Evolutionary conservation across 2,113 vertebrate species (phyloP), one percentile per base, ranked within the genome.

Genomic region (Plectropomus leopardus): DNA sequence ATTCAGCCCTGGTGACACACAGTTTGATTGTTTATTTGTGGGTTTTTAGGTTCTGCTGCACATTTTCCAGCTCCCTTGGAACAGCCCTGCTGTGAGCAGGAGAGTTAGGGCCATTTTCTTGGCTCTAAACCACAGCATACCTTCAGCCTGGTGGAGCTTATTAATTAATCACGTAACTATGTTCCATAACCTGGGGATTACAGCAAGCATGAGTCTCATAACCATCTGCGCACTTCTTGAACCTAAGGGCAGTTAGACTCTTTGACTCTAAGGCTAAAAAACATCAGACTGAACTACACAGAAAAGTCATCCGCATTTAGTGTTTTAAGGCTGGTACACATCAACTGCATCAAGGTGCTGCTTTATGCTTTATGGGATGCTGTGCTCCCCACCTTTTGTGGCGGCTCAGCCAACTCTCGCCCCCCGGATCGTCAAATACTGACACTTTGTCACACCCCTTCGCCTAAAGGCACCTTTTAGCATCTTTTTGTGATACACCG

Each of bases 161-260:
- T 87, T 90, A 89, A 93, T 94, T 93, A 91, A 92, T 92, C 89
- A 92, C 83, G 54, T 78, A 76, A 90, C 84, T 80, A 67, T 90
- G 87, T 90, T 89, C 89, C 82, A 86, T 84, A 86, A 93, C 84
- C 86, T 88, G 87, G 83, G 88, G 92, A 91, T 90, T 91, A 85
- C 63, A 73, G 80, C 72, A 57, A 76, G 72, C 76, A 65, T 40
- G 83, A 76, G 77, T 75, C 85, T 80, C 67, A 66, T 63, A 88
- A 88, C 83, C 86, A 86, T 85, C 89, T 86, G 69, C 45, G 81
- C 80, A 74, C 59, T 85, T 65, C 54, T 77, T 54, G 44, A 78
- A 81, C 76, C 83, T 76, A 7, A 50, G 47, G 74, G 69, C 81
- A 71, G 68, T 68, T 59, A 26, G 45, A 76, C 53, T 65, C 57